Evolutionary conservation across 2,888 invertebrate species (phyloP).

Genomic region (Sarcophaga carnaria): DNA sequence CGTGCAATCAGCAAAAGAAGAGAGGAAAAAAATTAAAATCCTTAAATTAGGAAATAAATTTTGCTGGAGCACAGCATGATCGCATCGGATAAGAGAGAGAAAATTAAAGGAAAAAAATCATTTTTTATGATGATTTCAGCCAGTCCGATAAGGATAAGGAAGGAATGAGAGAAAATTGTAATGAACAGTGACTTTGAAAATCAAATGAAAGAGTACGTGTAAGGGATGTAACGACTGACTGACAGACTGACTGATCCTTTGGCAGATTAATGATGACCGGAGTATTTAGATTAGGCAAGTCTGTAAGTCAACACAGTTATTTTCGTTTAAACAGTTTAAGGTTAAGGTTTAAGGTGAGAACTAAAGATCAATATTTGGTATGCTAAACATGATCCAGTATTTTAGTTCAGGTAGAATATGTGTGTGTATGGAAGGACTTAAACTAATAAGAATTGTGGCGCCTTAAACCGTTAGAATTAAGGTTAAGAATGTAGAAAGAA

Average conservation of each 20-base stretch:
- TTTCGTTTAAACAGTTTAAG: not conserved
- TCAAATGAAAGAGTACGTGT: not conserved
- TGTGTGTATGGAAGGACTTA: not conserved
- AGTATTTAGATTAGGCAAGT: conserved; percentile 61
- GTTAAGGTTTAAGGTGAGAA: conserved; percentile 56
- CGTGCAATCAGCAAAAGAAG: no score
- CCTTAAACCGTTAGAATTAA: conserved; percentile 76
- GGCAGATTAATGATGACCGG: not conserved
- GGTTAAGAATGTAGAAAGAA: not conserved
- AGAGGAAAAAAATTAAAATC: conserved; percentile 21
- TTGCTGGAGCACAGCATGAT: conserved; percentile 28
- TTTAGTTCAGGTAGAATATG: conserved; percentile 9
- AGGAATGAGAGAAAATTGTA: conserved; percentile 7
- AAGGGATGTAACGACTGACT: not conserved
- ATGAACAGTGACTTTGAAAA: conserved; percentile 40
- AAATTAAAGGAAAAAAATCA: not conserved
- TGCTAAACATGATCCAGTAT: conserved; percentile 67
- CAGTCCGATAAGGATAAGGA: conserved; percentile 1
- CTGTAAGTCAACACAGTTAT: conserved; percentile 21
- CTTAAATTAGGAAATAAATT: conserved; percentile 20
- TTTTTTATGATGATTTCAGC: not conserved
- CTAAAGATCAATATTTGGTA: conserved; percentile 68
- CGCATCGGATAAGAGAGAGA: not conserved
- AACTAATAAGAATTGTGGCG: conserved; percentile 73
- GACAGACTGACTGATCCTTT: not conserved